These are phyloP conservation scores for Takifugu bimaculatus DNA, from an alignment of 2,113 vertebrate species.

Conservation along the genomic window DNA sequence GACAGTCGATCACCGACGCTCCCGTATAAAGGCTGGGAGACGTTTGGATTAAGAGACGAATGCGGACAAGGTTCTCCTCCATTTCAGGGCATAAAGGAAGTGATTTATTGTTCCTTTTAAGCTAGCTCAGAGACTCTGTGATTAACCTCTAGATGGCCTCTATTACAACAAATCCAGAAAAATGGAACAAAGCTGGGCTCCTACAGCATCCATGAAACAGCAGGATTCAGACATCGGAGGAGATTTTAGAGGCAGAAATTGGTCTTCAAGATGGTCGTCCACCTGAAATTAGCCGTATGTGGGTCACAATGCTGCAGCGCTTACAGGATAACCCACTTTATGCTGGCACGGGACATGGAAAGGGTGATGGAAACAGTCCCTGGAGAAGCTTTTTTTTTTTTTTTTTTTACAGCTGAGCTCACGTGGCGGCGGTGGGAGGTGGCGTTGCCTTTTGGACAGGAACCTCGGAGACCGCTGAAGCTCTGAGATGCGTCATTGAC, in stretches of 20 bases:
- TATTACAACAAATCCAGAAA: conserved; percentile 54
- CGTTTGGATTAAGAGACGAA: neutral
- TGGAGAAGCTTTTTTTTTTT: too few species aligned
- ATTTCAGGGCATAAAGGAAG: neutral
- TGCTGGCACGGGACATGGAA: too few species aligned
- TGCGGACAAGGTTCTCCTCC: neutral
- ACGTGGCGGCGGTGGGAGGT: too few species aligned
- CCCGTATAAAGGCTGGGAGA: neutral
- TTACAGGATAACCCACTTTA: too few species aligned
- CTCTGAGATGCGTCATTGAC: too few species aligned
- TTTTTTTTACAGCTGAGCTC: too few species aligned
- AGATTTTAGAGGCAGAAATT: conserved; percentile 33
- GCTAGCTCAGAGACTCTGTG: conserved; percentile 46
- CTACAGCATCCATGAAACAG: conserved; percentile 34
- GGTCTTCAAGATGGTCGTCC: conserved; percentile 34
- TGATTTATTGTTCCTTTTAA: neutral
- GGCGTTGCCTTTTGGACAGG: too few species aligned
- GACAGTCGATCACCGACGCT: neutral
- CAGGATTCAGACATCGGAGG: conserved; percentile 34
- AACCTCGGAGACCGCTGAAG: too few species aligned
- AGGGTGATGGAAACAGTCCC: too few species aligned
- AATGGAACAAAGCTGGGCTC: conserved; percentile 54
- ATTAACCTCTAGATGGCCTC: conserved; percentile 62
- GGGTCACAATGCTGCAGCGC: too few species aligned
- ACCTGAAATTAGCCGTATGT: too few species aligned